Percentiles rank a stretch among this genome's conserved stretches.
phyloP scores from a whole-genome alignment of 2,113 vertebrate genomes.

The Meles meles region DNA sequence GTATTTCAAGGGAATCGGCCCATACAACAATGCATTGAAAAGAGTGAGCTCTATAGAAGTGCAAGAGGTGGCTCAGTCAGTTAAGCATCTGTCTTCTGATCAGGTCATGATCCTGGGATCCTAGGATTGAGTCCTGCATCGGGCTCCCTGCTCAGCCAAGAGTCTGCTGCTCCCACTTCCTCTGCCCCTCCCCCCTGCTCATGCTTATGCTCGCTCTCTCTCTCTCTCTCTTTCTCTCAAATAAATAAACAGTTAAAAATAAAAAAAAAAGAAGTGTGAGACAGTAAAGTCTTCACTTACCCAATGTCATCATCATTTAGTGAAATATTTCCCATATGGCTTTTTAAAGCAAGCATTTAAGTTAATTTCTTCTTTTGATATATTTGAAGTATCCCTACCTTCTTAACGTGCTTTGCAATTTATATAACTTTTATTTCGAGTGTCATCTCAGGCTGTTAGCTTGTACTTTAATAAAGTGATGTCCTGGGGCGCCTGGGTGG shows the following conservation, averaged over 20 bases:
- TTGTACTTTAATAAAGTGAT: conserved; percentile 23
- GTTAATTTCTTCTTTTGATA: not conserved
- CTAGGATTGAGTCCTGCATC: not conserved
- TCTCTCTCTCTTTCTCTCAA: not conserved
- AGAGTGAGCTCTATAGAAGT: not conserved
- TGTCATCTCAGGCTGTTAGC: not conserved
- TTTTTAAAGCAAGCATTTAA: conserved; percentile 34
- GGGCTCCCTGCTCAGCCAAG: not conserved
- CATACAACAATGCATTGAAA: not conserved
- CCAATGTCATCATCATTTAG: not conserved
- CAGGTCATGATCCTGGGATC: not conserved
- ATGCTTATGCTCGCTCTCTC: not conserved
- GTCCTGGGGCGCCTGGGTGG: too few species aligned
- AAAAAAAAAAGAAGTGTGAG: not conserved
- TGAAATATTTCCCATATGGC: conserved; percentile 10
- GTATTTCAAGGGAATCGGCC: not conserved
- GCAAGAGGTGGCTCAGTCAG: not conserved
- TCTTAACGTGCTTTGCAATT: not conserved
- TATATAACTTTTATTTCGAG: not conserved
- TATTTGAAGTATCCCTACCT: not conserved
- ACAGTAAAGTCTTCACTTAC: not conserved
- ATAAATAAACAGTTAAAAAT: not conserved
- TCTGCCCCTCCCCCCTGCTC: not conserved
- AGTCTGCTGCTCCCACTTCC: not conserved
- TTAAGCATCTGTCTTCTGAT: not conserved